These are phyloP conservation scores for Clunio marinus DNA, from an alignment of 2,888 invertebrate genomes.

Conservation along the genomic window DNA sequence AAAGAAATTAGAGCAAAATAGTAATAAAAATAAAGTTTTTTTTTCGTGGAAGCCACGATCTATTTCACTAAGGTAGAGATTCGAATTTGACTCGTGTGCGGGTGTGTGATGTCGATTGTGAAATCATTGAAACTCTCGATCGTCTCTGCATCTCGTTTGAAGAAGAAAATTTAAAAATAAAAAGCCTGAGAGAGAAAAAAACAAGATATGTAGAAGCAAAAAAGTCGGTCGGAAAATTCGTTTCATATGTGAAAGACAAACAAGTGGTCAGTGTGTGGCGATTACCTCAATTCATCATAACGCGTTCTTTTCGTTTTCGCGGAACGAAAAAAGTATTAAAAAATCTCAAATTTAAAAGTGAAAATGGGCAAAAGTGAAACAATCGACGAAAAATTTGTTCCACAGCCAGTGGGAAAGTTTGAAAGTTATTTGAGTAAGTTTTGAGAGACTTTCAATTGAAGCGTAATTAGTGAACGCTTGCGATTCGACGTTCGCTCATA, in stretches of 20 bases:
- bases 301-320: slow-evolving; percentile 1
- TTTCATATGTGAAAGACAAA: slow-evolving; percentile 3
- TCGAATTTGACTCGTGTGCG: not conserved
- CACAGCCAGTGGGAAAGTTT: not conserved
- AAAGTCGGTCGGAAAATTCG: not conserved
- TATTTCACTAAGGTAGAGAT: not conserved
- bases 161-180: slow-evolving; percentile 15
- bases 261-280: slow-evolving; percentile 30
- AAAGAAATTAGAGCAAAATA: not conserved
- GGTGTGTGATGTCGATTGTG: slow-evolving; percentile 9
- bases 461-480: not conserved
- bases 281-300: slow-evolving; percentile 25
- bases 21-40: slow-evolving; percentile 10
- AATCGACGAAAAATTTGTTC: not conserved
- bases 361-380: slow-evolving; percentile 2
- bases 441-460: not conserved
- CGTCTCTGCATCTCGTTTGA: not conserved
- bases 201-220: not conserved
- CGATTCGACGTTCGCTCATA: not conserved
- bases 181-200: not conserved
- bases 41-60: slow-evolving; percentile 13
- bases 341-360: not conserved
- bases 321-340: too few relatives aligned
- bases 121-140: not conserved
- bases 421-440: slow-evolving; percentile 31